Conservation (phyloP, 1,140 invertebrate genomes). For the Aphaenogaster ashmeadi region DNA sequence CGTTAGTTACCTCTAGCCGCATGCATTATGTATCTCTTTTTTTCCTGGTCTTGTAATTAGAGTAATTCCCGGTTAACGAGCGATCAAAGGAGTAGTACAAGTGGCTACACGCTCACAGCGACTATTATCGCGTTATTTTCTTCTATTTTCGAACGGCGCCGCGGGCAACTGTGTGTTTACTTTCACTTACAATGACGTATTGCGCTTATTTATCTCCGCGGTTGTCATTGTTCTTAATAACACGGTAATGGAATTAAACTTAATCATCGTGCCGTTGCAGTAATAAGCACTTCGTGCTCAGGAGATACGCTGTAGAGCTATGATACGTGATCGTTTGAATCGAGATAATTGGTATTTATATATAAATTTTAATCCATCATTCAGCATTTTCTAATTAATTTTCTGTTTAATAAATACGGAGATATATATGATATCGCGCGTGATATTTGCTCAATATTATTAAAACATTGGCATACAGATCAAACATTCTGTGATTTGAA, state of each 20-base stretch:
- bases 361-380: slow-evolving; percentile 27
- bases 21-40: slow-evolving; percentile 50
- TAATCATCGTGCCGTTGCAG: slow-evolving; percentile 36
- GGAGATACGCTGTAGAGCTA: not conserved
- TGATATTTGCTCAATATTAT: not conserved
- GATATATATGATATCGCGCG: not conserved
- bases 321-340: slow-evolving; percentile 24
- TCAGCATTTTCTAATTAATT: slow-evolving; percentile 34
- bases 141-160: slow-evolving; percentile 48
- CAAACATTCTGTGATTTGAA: not conserved
- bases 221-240: slow-evolving; percentile 61
- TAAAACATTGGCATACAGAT: slow-evolving; percentile 20
- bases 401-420: slow-evolving; percentile 9
- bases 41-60: slow-evolving; percentile 51
- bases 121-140: slow-evolving; percentile 57
- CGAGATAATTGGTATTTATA: slow-evolving; percentile 46
- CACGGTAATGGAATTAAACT: slow-evolving; percentile 55
- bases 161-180: slow-evolving; percentile 45
- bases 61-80: slow-evolving; percentile 56
- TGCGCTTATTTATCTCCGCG: slow-evolving; percentile 49
- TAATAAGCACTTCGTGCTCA: slow-evolving; percentile 28
- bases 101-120: slow-evolving; percentile 34
- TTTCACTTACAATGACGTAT: slow-evolving; percentile 59
- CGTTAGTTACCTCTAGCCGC: slow-evolving; percentile 39
- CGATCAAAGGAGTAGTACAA: slow-evolving; percentile 54